phyloP scores from a whole-genome alignment of 2,888 invertebrate genomes.

The Perizoma flavofasciatum region DNA sequence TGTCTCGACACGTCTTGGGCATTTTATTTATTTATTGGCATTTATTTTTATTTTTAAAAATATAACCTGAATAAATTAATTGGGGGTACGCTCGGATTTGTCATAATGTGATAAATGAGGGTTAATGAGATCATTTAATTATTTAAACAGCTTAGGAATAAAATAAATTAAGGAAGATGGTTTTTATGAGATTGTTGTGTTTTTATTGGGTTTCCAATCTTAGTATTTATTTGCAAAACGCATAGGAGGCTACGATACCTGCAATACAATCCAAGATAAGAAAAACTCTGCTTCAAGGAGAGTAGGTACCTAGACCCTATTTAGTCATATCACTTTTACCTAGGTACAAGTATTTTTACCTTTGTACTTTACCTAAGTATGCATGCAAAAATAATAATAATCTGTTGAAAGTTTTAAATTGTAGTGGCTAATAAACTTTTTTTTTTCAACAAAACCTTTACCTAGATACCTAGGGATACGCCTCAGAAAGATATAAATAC shows the following conservation, averaged over 20 bases:
- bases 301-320: too few species aligned
- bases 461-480: too few species aligned
- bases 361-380: too few species aligned
- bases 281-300: too few species aligned
- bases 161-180: constrained; percentile 46
- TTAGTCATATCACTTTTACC: too few species aligned
- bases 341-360: too few species aligned
- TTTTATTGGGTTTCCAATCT: constrained; percentile 2
- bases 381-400: too few species aligned
- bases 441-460: too few species aligned
- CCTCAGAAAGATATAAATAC: background rate
- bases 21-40: constrained; percentile 19
- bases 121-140: constrained; percentile 71
- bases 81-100: constrained; percentile 63
- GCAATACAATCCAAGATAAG: too few species aligned
- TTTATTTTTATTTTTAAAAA: constrained; percentile 48
- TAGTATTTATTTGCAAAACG: background rate
- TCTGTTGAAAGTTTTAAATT: too few species aligned
- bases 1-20: too few species aligned
- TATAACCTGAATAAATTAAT: constrained; percentile 70
- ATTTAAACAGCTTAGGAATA: constrained; percentile 58
- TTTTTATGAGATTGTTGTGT: constrained; percentile 17
- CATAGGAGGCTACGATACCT: constrained; percentile 2
- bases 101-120: constrained; percentile 72
- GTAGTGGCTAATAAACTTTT: too few species aligned